Evolutionary conservation across 2,113 vertebrate species (phyloP), one percentile per base, ranked within the genome.

Genomic region (Conger conger): DNA sequence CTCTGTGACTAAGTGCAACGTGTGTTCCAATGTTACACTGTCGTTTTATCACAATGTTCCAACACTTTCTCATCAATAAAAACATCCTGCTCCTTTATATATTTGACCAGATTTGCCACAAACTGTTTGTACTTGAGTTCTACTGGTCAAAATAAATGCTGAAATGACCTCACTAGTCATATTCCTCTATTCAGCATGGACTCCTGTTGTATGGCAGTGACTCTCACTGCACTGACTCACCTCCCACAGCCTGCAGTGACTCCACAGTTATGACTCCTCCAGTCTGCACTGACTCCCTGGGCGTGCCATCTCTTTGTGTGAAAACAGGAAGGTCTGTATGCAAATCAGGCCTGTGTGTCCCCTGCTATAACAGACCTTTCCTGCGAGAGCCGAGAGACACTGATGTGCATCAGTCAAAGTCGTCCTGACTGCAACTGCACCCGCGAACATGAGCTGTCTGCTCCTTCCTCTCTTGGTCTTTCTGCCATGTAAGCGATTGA

Each of bases 401-500:
- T 3, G 54, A 77, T 16, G 40, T 18, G 35, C 42, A 17, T 45
- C 4, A 40, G 42, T 30, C 5, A 42, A 38, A 17, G 30, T n/a
- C 30, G 6, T 27, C 16, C 57, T 73, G 15, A 73, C 6, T 40
- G 33, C 18, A 60, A 8, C 30, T n/a, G 3, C n/a, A n/a, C 60
- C 13, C 82, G 73, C 50, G 79, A 83, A 80, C 54, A 85, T 89
- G 88, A 85, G n/a, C n/a, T 18, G 20, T 63, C 54, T 37, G 78
- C 76, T 82, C 35, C 40, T 89, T 27, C 40, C 77, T 45, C 40
- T 85, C 38, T 76, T 86, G 45, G 83, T 54, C 63, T 83, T 57
- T 79, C 36, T 87, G 5, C 42, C 86, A 45, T 87, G 86, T 89
- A 18, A 89, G 86, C 83, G 9, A 73, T 18, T 13, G 33, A 36